phyloP scores from a whole-genome alignment of 2,113 vertebrate genomes.

The Stegostoma tigrinum region DNA sequence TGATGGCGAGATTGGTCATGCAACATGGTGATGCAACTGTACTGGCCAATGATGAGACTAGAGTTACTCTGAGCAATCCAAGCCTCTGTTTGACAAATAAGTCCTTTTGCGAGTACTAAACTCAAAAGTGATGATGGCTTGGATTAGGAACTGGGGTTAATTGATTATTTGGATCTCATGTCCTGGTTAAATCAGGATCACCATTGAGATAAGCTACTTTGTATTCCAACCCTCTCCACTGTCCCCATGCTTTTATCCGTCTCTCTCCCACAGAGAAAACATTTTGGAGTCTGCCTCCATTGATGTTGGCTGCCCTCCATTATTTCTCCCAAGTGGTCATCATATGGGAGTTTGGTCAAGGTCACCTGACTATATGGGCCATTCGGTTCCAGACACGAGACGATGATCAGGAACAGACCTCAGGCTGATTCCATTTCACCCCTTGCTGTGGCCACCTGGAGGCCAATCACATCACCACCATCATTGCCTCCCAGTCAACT shows the following conservation, averaged over 20 bases:
- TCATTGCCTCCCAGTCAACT: background rate
- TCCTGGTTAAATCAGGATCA: background rate
- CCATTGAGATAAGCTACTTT: background rate
- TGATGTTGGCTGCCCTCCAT: background rate
- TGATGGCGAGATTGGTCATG: background rate
- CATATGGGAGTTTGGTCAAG: background rate
- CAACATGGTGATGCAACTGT: slow-evolving; percentile 2
- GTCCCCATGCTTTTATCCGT: background rate
- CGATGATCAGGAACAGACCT: background rate
- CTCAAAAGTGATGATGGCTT: background rate
- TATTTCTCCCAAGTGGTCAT: background rate
- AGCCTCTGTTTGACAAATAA: background rate
- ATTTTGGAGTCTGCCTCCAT: background rate
- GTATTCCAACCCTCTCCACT: background rate
- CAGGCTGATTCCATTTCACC: background rate
- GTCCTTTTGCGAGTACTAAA: background rate
- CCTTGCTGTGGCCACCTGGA: too few species aligned
- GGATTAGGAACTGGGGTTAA: background rate
- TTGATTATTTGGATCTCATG: background rate
- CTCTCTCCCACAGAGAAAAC: background rate
- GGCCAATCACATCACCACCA: background rate
- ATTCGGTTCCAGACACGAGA: background rate
- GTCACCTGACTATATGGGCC: background rate
- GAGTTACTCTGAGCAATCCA: background rate
- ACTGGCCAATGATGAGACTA: background rate